Base-by-base conservation (phyloP, 2,888 invertebrate species). In the Germaria angustata region DNA sequence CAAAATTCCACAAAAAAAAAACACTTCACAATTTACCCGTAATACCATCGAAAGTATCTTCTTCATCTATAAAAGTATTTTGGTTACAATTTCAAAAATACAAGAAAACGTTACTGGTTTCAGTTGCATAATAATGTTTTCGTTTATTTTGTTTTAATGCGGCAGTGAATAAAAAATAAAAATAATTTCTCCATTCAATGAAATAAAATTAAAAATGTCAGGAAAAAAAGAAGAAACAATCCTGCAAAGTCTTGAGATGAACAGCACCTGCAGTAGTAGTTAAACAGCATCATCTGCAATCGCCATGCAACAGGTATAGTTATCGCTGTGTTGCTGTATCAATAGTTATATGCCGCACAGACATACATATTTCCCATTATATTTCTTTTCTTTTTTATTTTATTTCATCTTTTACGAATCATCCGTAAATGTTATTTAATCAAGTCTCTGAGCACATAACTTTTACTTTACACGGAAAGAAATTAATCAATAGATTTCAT, bases 371-470 rank as follows among this genome's bases (percentile, higher is more conserved):
- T 41, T 71, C 1, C 36, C 36, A 61, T 41, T 17, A 24, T 17
- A 13, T 59, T 36, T 36, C 17, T 34, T 65, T 6, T 41, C 15
- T 20, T 17, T 7, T 22, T 28, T 41, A 39, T 69, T 41, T 69
- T 11, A 15, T 57, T 59, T 57, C 28, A 55, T 8, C 17, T 15
- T 28, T 20, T 22, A 13, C 28, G 17, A 17, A 49, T 59, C 61
- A 65, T 66, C 46, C 36, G 17, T 24, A 73, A 73, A 34, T n/a
- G 36, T 75, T 75, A 75, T 55, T 75, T 75, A 75, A 75, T 75
- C 61, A 44, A n/a, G n/a, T n/a, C 36, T 22, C 20, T 11, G 36
- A 13, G 39, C 34, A 34, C 75, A 57, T 75, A 66, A 75, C 75
- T 57, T 75, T 75, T 66, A 75, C 36, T 57, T 57, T 8, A 55